phyloP scores from a whole-genome alignment of 2,113 vertebrate species.

The Ochotona princeps region DNA sequence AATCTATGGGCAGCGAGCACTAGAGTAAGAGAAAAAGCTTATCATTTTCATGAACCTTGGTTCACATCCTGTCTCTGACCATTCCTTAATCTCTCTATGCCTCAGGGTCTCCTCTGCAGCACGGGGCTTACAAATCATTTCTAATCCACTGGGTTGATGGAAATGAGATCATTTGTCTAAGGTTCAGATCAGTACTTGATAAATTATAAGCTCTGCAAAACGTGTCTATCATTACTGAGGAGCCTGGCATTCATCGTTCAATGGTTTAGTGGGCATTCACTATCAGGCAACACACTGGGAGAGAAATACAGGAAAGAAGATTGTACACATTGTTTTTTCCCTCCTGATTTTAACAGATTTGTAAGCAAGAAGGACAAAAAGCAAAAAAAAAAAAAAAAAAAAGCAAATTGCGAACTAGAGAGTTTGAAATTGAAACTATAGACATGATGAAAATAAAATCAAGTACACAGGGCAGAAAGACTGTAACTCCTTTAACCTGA shows the following conservation, averaged over 20 bases:
- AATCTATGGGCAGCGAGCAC: background rate
- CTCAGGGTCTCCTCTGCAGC: background rate
- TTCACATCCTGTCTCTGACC: background rate
- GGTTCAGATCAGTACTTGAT: background rate
- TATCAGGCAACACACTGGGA: background rate
- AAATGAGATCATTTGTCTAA: background rate
- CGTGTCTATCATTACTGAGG: background rate
- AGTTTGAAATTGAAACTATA: background rate
- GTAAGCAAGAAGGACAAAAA: background rate
- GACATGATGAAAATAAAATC: slow-evolving; percentile 15
- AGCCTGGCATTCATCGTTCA: background rate
- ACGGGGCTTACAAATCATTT: background rate
- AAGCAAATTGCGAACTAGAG: background rate
- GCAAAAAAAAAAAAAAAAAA: background rate
- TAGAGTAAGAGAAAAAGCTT: background rate
- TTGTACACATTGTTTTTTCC: background rate
- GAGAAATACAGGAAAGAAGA: background rate
- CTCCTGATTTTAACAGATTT: background rate
- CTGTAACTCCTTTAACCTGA: no score
- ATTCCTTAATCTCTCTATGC: background rate
- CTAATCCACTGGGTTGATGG: background rate
- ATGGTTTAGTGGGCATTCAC: background rate
- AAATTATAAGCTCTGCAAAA: background rate
- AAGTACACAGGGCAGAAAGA: background rate
- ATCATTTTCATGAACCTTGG: background rate